Percentiles rank a stretch among this genome's conserved stretches.
These are phyloP conservation scores for Ptilodon capucinus DNA, from an alignment of 2,888 invertebrate genomes.

Conservation along the genomic window DNA sequence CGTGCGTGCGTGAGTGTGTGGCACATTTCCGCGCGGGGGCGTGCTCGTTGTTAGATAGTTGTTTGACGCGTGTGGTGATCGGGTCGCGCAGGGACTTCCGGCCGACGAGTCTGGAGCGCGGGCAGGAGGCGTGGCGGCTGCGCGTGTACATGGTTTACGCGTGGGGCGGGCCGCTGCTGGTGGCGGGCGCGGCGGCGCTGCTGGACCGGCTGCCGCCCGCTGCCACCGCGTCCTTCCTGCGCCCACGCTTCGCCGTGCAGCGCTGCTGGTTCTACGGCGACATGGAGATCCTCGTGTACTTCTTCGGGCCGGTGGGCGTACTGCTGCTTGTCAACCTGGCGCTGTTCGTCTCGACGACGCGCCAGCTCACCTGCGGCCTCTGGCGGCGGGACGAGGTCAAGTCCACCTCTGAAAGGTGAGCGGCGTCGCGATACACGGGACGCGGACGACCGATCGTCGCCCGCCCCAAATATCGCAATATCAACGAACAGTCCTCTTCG, in stretches of 20 bases:
- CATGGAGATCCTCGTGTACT: slow-evolving; percentile 91
- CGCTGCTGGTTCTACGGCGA: slow-evolving; percentile 94
- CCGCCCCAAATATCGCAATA: background rate
- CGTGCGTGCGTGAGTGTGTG: background rate
- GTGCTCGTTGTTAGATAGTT: too few relatives aligned
- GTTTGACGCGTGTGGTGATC: background rate
- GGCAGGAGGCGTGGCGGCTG: slow-evolving; percentile 91
- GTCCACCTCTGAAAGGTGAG: slow-evolving; percentile 84
- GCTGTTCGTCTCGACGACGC: slow-evolving; percentile 90
- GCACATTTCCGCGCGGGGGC: too few relatives aligned
- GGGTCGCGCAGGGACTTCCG: slow-evolving; percentile 86
- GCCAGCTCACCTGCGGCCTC: slow-evolving; percentile 92
- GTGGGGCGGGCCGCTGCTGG: slow-evolving; percentile 91
- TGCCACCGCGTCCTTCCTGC: slow-evolving; percentile 83
- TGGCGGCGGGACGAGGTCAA: slow-evolving; percentile 95
- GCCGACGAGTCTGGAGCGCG: slow-evolving; percentile 92
- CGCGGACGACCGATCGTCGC: background rate
- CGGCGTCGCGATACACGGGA: background rate
- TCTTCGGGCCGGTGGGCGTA: slow-evolving; percentile 92
- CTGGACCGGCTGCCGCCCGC: slow-evolving; percentile 85
- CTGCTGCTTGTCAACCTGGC: slow-evolving; percentile 90
- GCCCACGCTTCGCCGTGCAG: slow-evolving; percentile 90
- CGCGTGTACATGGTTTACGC: slow-evolving; percentile 92
- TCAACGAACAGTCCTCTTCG: background rate
- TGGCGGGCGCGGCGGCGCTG: slow-evolving; percentile 88